Percentiles rank a stretch among this genome's conserved stretches.
These are phyloP conservation scores for Zaprionus taronus DNA, from an alignment of 1,140 invertebrate species.

Conservation along the genomic window DNA sequence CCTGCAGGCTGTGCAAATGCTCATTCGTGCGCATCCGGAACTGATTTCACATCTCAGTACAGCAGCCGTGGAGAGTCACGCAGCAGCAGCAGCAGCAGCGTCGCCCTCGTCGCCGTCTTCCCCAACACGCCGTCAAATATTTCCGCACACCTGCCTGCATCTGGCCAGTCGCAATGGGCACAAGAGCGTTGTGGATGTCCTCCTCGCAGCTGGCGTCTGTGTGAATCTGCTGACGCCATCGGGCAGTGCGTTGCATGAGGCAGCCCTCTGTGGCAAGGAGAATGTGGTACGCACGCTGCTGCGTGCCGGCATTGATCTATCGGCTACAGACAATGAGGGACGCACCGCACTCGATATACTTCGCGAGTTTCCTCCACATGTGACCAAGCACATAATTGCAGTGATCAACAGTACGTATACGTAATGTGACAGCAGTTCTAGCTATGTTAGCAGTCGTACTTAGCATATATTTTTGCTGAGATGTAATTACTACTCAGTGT, in stretches of 20 bases:
- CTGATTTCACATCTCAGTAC: slow-evolving; percentile 89
- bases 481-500: not conserved
- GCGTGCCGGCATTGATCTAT: slow-evolving; percentile 92
- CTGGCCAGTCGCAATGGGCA: slow-evolving; percentile 95
- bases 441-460: too few species aligned
- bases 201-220: slow-evolving; percentile 93
- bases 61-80: slow-evolving; percentile 68
- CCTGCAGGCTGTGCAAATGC: slow-evolving; percentile 93
- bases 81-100: slow-evolving; percentile 24
- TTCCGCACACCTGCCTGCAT: slow-evolving; percentile 95
- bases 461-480: too few species aligned
- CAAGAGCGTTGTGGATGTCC: slow-evolving; percentile 92
- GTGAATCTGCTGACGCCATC: slow-evolving; percentile 94
- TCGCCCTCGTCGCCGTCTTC: slow-evolving; percentile 72
- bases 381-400: slow-evolving; percentile 93
- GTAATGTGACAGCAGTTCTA: slow-evolving; percentile 1
- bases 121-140: slow-evolving; percentile 84
- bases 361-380: slow-evolving; percentile 93
- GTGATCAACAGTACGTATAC: slow-evolving; percentile 92
- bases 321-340: slow-evolving; percentile 90
- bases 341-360: slow-evolving; percentile 95
- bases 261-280: slow-evolving; percentile 96
- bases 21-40: slow-evolving; percentile 92
- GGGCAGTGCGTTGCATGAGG: slow-evolving; percentile 97
- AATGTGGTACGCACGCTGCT: slow-evolving; percentile 94